Percentiles rank a stretch among this genome's conserved stretches.
These are phyloP conservation scores for Chaetodon trifascialis DNA, from an alignment of 2,113 vertebrate species.

Conservation along the genomic window DNA sequence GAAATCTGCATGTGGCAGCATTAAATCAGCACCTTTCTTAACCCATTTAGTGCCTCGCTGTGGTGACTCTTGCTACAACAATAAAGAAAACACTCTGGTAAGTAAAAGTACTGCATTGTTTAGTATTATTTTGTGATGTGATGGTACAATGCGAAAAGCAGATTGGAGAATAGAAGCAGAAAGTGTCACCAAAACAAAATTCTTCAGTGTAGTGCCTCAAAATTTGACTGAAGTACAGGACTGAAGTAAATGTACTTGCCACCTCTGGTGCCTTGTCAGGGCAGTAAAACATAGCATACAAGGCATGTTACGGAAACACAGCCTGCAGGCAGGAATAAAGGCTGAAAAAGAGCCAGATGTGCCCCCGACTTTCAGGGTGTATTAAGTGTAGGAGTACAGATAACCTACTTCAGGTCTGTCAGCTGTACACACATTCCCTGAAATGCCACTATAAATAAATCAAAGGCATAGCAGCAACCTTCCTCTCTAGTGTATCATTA, in stretches of 20 bases:
- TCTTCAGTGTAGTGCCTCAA: background rate
- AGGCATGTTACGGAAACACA: constrained; percentile 59
- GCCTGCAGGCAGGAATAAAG: constrained; percentile 59
- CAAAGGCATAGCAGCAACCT: constrained; percentile 37
- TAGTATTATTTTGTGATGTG: background rate
- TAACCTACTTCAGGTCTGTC: constrained; percentile 77
- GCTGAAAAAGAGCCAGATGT: constrained; percentile 70
- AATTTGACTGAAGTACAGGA: background rate
- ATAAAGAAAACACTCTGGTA: background rate
- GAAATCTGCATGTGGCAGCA: background rate
- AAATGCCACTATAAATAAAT: constrained; percentile 67
- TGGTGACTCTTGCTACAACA: background rate
- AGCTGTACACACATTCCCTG: constrained; percentile 61
- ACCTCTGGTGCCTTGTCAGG: constrained; percentile 56
- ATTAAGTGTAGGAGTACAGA: constrained; percentile 61
- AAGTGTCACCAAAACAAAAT: background rate
- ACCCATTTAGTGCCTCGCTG: background rate
- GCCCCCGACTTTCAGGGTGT: constrained; percentile 62
- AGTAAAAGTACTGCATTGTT: background rate
- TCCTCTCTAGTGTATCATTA: constrained; percentile 39
- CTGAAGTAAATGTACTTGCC: constrained; percentile 35
- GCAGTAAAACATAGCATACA: constrained; percentile 41
- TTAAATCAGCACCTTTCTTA: background rate
- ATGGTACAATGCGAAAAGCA: background rate
- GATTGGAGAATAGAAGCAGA: background rate